These are phyloP conservation scores for Helleia helle DNA, from an alignment of 2,888 invertebrate species.

Conservation along the genomic window DNA sequence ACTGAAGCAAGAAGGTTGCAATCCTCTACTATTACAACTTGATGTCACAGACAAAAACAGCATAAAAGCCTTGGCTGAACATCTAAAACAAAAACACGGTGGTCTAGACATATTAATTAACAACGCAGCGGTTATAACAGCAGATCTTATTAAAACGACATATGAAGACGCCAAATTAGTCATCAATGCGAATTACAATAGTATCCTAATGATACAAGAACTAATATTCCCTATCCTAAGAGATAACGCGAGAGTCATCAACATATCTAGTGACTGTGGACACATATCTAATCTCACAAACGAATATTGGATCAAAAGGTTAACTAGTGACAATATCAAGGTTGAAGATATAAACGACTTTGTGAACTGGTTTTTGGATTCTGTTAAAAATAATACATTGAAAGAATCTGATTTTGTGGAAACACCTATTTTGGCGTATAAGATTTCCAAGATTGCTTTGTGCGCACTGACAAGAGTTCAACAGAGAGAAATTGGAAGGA, in stretches of 20 bases:
- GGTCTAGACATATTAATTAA: conserved; percentile 25
- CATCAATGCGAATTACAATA: conserved; percentile 27
- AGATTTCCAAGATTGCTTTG: conserved; percentile 26
- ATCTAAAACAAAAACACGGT: conserved; percentile 25
- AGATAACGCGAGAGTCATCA: conserved; percentile 27
- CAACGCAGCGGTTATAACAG: neutral
- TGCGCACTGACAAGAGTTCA: conserved; percentile 25
- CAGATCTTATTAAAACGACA: conserved; percentile 11
- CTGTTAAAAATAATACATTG: conserved; percentile 21
- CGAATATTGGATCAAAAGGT: conserved; percentile 23
- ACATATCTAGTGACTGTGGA: conserved; percentile 27
- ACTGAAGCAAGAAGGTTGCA: conserved; percentile 57
- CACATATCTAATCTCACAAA: conserved; percentile 27
- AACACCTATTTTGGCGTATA: conserved; percentile 21
- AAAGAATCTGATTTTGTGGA: conserved; percentile 24
- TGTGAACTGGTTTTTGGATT: conserved; percentile 26
- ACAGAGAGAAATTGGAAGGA: conserved; percentile 20
- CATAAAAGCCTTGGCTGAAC: conserved; percentile 23
- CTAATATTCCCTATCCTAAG: conserved; percentile 25
- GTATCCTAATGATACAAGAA: conserved; percentile 26
- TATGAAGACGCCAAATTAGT: conserved; percentile 29
- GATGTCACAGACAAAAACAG: conserved; percentile 24
- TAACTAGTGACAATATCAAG: conserved; percentile 21
- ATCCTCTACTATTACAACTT: conserved; percentile 32
- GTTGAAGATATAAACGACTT: conserved; percentile 25